These are phyloP conservation scores for Caenorhabditis brenneri DNA, from an alignment of 1,140 invertebrate species.

Conservation along the genomic window DNA sequence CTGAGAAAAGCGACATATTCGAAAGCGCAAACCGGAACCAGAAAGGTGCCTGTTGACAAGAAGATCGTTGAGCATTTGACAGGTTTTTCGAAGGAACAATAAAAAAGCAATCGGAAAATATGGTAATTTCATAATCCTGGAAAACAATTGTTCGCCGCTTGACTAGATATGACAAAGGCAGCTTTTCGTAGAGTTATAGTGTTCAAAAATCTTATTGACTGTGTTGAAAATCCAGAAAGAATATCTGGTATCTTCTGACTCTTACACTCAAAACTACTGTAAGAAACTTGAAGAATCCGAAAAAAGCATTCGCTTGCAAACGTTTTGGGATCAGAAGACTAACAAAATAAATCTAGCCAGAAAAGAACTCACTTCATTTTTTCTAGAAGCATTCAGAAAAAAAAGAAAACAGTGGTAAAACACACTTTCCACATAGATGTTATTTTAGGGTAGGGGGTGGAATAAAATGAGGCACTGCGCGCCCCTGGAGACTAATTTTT, in stretches of 20 bases:
- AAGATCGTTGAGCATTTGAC: background rate
- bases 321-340: too few species aligned
- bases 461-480: conserved; percentile 36
- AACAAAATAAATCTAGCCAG: too few species aligned
- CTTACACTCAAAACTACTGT: too few species aligned
- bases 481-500: conserved; percentile 41
- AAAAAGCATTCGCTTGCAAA: too few species aligned
- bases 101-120: conserved; percentile 14
- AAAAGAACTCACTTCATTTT: background rate
- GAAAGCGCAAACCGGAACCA: background rate
- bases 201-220: background rate
- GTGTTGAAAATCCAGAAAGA: background rate
- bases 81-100: background rate
- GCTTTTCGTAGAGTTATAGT: background rate
- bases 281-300: too few species aligned
- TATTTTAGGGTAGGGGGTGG: conserved; percentile 23
- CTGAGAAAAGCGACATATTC: conserved; percentile 14
- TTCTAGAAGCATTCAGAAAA: background rate
- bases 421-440: background rate
- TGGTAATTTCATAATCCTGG: background rate
- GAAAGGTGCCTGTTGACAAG: background rate
- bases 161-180: background rate
- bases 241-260: too few species aligned
- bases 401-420: background rate
- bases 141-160: background rate